phyloP scores from a whole-genome alignment of 2,888 invertebrate species.

The Pimpla rufipes region DNA sequence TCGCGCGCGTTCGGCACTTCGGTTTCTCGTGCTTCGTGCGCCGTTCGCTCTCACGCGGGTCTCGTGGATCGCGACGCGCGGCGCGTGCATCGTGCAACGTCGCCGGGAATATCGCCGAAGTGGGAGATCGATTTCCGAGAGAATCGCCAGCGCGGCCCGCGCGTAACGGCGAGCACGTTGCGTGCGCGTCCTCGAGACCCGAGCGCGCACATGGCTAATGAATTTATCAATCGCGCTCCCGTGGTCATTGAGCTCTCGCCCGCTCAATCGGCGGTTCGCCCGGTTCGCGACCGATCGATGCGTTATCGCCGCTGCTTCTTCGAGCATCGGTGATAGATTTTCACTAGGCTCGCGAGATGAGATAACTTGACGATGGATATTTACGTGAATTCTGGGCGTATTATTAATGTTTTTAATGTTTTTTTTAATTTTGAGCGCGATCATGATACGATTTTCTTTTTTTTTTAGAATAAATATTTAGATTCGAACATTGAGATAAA shows the following conservation, averaged over 20 bases:
- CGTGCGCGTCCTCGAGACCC: constrained; percentile 34
- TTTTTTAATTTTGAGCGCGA: no score
- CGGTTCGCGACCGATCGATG: background rate
- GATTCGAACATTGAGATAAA: no score
- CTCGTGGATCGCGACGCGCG: background rate
- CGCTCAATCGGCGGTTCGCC: background rate
- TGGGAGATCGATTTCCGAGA: constrained; percentile 53
- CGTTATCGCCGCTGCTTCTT: background rate
- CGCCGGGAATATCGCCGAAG: constrained; percentile 30
- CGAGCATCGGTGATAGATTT: background rate
- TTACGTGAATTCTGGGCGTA: no score
- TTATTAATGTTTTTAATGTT: no score
- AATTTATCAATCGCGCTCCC: constrained; percentile 33
- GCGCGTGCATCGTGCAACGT: constrained; percentile 41
- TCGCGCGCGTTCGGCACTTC: constrained; percentile 51
- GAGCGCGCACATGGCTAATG: constrained; percentile 41
- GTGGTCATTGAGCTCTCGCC: background rate
- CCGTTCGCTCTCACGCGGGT: constrained; percentile 26
- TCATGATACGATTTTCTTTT: no score
- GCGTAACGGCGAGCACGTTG: constrained; percentile 41
- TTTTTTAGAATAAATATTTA: no score
- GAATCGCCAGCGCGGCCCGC: constrained; percentile 31
- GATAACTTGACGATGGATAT: no score
- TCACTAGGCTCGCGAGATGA: constrained; percentile 2
- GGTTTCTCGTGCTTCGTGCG: constrained; percentile 14